phyloP scores from a whole-genome alignment of 2,888 invertebrate genomes.

The Steinernema carpocapsae region DNA sequence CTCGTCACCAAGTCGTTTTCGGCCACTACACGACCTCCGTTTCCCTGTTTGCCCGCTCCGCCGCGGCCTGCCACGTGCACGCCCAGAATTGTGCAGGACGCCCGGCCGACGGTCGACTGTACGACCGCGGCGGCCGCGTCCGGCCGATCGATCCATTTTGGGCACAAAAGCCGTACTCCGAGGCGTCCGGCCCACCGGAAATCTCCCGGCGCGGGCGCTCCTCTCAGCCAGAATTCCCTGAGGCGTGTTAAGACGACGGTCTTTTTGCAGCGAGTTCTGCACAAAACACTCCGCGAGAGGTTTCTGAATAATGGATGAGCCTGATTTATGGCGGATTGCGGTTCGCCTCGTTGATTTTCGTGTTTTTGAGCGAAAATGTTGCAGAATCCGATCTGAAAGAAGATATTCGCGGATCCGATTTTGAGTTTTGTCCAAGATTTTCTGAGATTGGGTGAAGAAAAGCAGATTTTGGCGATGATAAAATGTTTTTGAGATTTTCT shows the following conservation, averaged over 20 bases:
- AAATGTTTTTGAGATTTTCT: no score
- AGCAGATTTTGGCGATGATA: no score
- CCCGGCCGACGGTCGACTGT: background rate
- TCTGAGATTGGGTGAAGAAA: no score
- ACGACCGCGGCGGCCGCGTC: background rate
- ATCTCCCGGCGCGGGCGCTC: background rate
- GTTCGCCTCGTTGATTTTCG: background rate
- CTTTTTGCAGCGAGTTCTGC: background rate
- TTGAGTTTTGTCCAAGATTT: no score
- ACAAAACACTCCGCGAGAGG: background rate
- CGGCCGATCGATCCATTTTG: background rate
- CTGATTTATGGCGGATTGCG: background rate
- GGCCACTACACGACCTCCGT: no score
- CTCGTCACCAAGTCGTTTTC: no score
- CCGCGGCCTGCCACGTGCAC: background rate
- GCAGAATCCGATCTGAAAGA: no score
- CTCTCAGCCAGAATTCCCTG: background rate
- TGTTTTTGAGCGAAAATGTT: no score
- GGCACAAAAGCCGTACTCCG: background rate
- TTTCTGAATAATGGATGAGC: constrained; percentile 1
- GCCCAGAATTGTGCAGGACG: background rate
- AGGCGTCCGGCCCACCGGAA: background rate
- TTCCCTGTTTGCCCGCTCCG: background rate
- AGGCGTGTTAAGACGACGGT: background rate
- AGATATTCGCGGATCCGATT: no score